phyloP scores from a whole-genome alignment of 2,113 vertebrate species.

The Chaetodon auriga region DNA sequence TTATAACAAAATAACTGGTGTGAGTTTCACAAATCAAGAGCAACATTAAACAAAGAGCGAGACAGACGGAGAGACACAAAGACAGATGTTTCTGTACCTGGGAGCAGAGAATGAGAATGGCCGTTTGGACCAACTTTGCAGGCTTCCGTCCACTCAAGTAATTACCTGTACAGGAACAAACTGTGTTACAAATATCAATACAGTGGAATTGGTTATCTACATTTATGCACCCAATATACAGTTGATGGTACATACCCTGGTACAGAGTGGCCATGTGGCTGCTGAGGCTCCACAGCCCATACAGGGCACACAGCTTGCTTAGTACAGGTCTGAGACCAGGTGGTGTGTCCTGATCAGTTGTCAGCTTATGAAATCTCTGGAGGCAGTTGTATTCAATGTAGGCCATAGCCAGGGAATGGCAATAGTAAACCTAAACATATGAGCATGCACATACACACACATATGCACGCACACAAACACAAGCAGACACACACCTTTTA shows the following conservation, averaged over 20 bases:
- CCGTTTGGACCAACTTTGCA: conserved; percentile 83
- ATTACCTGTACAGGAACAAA: conserved; percentile 81
- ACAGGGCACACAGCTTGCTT: conserved; percentile 85
- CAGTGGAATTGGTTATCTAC: accelerated
- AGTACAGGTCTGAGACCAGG: conserved; percentile 85
- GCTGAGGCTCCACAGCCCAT: conserved; percentile 92
- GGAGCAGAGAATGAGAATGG: conserved; percentile 88
- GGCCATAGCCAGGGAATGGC: conserved; percentile 87
- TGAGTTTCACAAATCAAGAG: not conserved
- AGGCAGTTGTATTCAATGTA: conserved; percentile 89
- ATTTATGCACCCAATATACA: not conserved
- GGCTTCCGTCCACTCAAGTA: conserved; percentile 86
- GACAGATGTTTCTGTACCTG: conserved; percentile 80
- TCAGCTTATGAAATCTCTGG: conserved; percentile 84
- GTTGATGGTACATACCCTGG: conserved; percentile 54
- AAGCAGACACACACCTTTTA: conserved; percentile 7
- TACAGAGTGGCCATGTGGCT: conserved; percentile 83
- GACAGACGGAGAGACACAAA: not conserved
- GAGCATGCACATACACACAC: not conserved
- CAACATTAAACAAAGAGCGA: too few species aligned
- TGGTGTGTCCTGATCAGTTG: conserved; percentile 73
- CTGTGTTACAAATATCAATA: not conserved
- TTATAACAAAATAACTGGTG: not conserved
- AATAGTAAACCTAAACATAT: conserved; percentile 87
- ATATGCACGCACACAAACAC: not conserved